Base-by-base conservation (phyloP, 2,888 invertebrate species). In the Pterostichus niger region DNA sequence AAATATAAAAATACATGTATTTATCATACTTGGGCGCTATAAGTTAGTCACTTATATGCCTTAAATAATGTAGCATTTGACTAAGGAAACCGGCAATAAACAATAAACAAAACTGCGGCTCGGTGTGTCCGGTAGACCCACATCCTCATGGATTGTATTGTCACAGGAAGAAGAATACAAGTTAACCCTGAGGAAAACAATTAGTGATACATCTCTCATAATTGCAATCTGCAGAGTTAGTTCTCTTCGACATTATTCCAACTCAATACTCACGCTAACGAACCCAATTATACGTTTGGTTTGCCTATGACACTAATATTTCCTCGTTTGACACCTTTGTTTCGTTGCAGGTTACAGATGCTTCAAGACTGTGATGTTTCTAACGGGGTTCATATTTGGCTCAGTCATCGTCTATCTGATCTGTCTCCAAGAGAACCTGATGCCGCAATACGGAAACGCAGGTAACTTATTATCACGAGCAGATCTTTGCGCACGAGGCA, bases 331-430 rank as follows among this genome's bases (percentile, higher is more conserved):
- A 40, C 6, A 40, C 7, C 64, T 6, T 49, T 52, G 31, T 79
- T 17, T 84, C 84, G 86, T 89, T 91, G 85, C 92, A 96, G 96
- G 97, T 81, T 97, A 97, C 90, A 93, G 97, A 84, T 96, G 96
- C 89, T 95, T 97, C 90, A 96, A 96, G 89, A 96, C 96, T 11
- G 94, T 95, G 84, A 96, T 97, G 93, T 97, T 97, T 89, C 92
- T 97, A 76, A 97, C 96, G 71, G 97, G 97, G 44, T 95, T 97
- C 89, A 94, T 96, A 84, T 97, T 96, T 88, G 96, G 95, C 13
- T 94, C 96, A 75, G 93, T 95, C 84, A 93, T 96, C 85, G 95
- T 96, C 56, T 97, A 95, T 89, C 89, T 95, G 86, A 94, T 97
- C 87, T 96, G 96, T 88, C 91, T 95, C 75, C 96, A 96, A 89